Percentiles rank a stretch among this genome's conserved stretches.
Evolutionary conservation across 2,888 invertebrate genomes (phyloP).

Genomic region (Catotricha subobsoleta): DNA sequence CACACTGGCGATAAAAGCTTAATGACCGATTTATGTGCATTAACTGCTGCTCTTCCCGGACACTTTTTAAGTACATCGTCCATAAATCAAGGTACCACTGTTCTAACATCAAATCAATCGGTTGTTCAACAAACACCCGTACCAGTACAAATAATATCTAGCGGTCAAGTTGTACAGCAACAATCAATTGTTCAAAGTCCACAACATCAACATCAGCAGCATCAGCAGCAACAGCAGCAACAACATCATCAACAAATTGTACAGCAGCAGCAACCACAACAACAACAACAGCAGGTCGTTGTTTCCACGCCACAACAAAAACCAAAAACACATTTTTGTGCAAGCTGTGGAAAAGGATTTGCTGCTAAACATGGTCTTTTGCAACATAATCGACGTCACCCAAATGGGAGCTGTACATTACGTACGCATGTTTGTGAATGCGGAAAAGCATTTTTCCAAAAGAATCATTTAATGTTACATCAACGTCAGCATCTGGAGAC

Average conservation of each 20-base stretch:
- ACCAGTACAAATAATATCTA: slow-evolving; percentile 31
- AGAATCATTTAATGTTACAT: slow-evolving; percentile 64
- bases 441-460: slow-evolving; percentile 72
- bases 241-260: slow-evolving; percentile 24
- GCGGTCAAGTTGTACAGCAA: slow-evolving; percentile 25
- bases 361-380: slow-evolving; percentile 66
- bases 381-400: slow-evolving; percentile 62
- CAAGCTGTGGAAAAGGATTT: slow-evolving; percentile 64
- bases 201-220: slow-evolving; percentile 9
- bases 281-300: slow-evolving; percentile 11
- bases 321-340: slow-evolving; percentile 60
- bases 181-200: slow-evolving; percentile 8
- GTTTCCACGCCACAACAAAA: slow-evolving; percentile 21
- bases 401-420: slow-evolving; percentile 61
- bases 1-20: slow-evolving; percentile 66
- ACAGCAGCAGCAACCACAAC: slow-evolving; percentile 16
- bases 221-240: slow-evolving; percentile 16
- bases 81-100: slow-evolving; percentile 26
- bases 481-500: slow-evolving; percentile 51
- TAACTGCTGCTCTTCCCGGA: slow-evolving; percentile 57
- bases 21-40: slow-evolving; percentile 62
- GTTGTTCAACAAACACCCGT: slow-evolving; percentile 27
- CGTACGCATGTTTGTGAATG: slow-evolving; percentile 67
- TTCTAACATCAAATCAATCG: slow-evolving; percentile 28
- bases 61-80: slow-evolving; percentile 35